Percentiles rank a stretch among this genome's conserved stretches.
These are phyloP conservation scores for Oncorhynchus mykiss DNA, from an alignment of 2,113 vertebrate genomes.

Conservation along the genomic window DNA sequence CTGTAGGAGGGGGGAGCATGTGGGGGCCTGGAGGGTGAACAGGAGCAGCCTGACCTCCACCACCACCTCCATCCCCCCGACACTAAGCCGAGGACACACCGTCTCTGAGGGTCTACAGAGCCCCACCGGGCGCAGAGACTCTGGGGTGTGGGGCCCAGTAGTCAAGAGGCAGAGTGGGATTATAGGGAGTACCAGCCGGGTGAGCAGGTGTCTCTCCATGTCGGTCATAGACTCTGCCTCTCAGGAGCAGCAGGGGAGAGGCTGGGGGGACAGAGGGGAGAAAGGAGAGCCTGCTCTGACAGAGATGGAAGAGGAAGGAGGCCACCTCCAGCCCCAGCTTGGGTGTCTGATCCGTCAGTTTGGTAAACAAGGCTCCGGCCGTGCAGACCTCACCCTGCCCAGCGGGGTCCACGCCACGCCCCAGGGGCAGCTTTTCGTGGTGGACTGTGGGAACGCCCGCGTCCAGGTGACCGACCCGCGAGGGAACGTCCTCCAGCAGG, in stretches of 20 bases:
- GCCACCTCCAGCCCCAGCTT: slow-evolving; percentile 19
- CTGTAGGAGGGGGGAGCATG: slow-evolving; percentile 29
- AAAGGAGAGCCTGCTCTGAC: slow-evolving; percentile 45
- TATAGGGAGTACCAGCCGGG: slow-evolving; percentile 30
- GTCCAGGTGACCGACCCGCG: slow-evolving; percentile 71
- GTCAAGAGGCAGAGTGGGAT: slow-evolving; percentile 23
- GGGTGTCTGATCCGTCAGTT: slow-evolving; percentile 67
- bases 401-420: slow-evolving; percentile 72
- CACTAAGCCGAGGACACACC: slow-evolving; percentile 12
- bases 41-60: slow-evolving; percentile 30
- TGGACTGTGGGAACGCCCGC: slow-evolving; percentile 80
- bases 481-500: slow-evolving; percentile 75
- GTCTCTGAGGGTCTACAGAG: slow-evolving; percentile 29
- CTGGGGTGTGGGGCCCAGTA: slow-evolving; percentile 7
- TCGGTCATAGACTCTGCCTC: slow-evolving; percentile 26
- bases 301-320: slow-evolving; percentile 57
- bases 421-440: slow-evolving; percentile 74
- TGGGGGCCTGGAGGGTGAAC: slow-evolving; percentile 41
- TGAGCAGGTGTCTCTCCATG: slow-evolving; percentile 36
- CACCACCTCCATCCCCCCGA: slow-evolving; percentile 27
- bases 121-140: slow-evolving; percentile 21
- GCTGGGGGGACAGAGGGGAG: slow-evolving; percentile 31
- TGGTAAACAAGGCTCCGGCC: slow-evolving; percentile 77
- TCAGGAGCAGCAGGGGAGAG: background rate
- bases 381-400: slow-evolving; percentile 75